Base-by-base conservation (phyloP, 2,888 invertebrate genomes). In the Junonia oenone region DNA sequence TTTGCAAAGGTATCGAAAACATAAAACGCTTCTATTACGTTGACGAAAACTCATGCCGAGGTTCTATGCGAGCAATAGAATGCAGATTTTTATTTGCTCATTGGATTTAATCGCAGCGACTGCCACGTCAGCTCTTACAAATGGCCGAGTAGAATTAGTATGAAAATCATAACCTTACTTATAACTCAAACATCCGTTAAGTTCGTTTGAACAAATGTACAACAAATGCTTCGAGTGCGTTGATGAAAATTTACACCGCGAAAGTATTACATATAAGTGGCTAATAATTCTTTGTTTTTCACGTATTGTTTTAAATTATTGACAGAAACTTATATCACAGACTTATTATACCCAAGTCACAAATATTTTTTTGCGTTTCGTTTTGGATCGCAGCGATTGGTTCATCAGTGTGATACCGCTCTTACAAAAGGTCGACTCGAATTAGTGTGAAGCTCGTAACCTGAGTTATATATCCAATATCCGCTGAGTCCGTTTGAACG, bases 381-480 rank as follows among this genome's bases (percentile, higher is more conserved):
- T 15, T 14, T 31, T 37, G 17, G 26, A 37, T n/a, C 29, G 40
- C 29, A 14, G 37, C 38, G 29, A 17, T 40, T 29, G 11, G 11
- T 19, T 29, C 50, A 27, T 38, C 49, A 50, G 31, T 27, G 40
- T 51, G 51, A 46, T 31, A 33, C 9, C 22, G 19, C 26, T 46
- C 31, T 15, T 51, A 38, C 33, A 75, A 76, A 81, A 81, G 71
- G 68, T 75, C 72, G 73, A 74, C 75, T 76, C 81, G 72, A 76
- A 78, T n/a, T n/a, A n/a, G n/a, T 22, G 22, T 22, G 22, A 22
- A 22, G 5, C 75, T 74, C 71, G 75, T 70, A 71, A 67, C 68
- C 58, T 66, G 68, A 85, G 81, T 83, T 86, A 81, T 81, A 84
- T 82, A 83, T 79, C 81, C 81, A 83, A 86, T 85, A 85, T 84